Percentiles rank a stretch among this genome's conserved stretches.
Evolutionary conservation across 2,797 vertebrate genomes (phyloP).

Genomic region (Melanotaenia pygmaea): DNA sequence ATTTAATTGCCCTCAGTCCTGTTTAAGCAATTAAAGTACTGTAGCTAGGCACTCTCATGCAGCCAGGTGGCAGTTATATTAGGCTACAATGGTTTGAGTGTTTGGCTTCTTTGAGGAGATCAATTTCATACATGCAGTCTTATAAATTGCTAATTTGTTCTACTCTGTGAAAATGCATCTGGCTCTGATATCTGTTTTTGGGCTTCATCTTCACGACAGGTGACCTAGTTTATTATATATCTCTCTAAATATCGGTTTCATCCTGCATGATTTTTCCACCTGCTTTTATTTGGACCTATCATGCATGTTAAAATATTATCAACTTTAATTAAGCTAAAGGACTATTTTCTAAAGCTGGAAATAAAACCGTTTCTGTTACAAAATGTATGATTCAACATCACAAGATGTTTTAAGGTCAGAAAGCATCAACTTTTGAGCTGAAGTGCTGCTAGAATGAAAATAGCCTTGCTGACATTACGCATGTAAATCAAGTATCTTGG

Average conservation of each 20-base stretch:
- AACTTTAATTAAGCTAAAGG: background rate
- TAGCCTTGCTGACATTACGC: conserved; percentile 28
- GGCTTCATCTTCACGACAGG: conserved; percentile 19
- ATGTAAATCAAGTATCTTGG: conserved; percentile 23
- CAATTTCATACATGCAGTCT: conserved; percentile 44
- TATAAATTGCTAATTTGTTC: conserved; percentile 45
- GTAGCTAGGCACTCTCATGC: background rate
- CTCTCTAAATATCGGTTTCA: conserved; percentile 39
- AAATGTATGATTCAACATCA: background rate
- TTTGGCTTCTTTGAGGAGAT: conserved; percentile 35
- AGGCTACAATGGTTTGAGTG: conserved; percentile 12
- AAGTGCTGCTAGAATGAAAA: conserved; percentile 22
- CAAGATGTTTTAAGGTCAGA: background rate
- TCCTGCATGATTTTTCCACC: conserved; percentile 22
- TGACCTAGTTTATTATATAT: conserved; percentile 49
- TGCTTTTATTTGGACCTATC: conserved; percentile 11
- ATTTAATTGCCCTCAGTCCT: conserved; percentile 7
- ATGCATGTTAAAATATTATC: background rate
- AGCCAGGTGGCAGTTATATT: conserved; percentile 17
- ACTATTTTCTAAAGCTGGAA: background rate
- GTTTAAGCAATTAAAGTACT: conserved; percentile 39
- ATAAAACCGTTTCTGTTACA: background rate
- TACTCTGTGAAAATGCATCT: conserved; percentile 50
- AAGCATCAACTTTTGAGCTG: conserved; percentile 2
- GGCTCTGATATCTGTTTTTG: conserved; percentile 49